Evolutionary conservation across 2,888 invertebrate species (phyloP), one percentile per base, ranked within the genome.

Genomic region (Cosmorhoe ocellata): DNA sequence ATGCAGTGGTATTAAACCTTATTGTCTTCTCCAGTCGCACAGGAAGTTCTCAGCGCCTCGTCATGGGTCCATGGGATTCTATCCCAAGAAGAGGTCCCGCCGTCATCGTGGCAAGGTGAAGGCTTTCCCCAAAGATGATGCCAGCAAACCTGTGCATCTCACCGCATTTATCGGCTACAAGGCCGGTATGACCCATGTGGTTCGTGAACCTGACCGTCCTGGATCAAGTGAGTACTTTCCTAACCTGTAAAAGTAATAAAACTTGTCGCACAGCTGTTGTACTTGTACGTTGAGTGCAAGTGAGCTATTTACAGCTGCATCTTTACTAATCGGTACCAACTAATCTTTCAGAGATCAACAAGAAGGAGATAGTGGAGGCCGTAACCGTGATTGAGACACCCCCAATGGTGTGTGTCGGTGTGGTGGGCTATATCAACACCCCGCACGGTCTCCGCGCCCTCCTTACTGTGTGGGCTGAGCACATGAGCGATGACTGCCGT

Each of bases 41-140:
- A 95, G 99, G 83, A 99, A 99, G 89, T 99, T 99, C 91, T 99
- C 98, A 81, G 99, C 99, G 34, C 99, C 99, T 71, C 97, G 99
- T 71, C 99, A 99, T 94, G 99, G 99, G 74, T 99, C 99, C 48
- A 98, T 99, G 97, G 99, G 99, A 71, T 99, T 99, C 93, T 96
- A 99, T 91, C 99, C 99, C 76, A 99, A 99, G 92, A 99, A 99
- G 91, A 94, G 99, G 68, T 96, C 98, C 66, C 94, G 94, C 66
- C 95, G 98, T 79, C 98, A 98, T 92, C 96, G 99, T 91, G 99
- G 99, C 72, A 99, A 99, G 91, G 97, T 98, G 62, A 99, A 99
- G 97, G 97, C 99, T 47, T 99, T 99, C 93, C 99, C 99, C 26
- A 99, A 97, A 82, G 99, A 99, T 94, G 98, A 99, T 83, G 91